These are phyloP conservation scores for Chaetura pelagica DNA, from an alignment of 2,113 vertebrate species.

Conservation along the genomic window DNA sequence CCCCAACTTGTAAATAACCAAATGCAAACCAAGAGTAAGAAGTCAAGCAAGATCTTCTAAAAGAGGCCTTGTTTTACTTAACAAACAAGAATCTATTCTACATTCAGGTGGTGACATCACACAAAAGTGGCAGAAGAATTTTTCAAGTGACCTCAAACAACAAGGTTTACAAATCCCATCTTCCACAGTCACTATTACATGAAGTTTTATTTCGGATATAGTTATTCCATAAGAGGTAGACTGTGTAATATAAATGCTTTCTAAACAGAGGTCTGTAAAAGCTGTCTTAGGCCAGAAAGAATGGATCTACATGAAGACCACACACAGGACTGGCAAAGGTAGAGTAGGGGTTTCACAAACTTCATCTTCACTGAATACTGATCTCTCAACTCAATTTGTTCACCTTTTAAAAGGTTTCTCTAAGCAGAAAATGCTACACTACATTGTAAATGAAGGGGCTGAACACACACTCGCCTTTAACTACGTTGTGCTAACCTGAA, in stretches of 20 bases:
- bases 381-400: not conserved
- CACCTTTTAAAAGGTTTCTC: not conserved
- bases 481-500: not conserved
- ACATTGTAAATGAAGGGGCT: not conserved
- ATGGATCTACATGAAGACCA: not conserved
- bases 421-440: not conserved
- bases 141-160: not conserved
- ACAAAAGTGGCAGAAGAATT: not conserved
- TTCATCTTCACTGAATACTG: not conserved
- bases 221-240: not conserved
- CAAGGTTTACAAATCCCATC: not conserved
- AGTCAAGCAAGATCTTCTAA: constrained; percentile 17
- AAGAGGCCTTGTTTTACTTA: constrained; percentile 23
- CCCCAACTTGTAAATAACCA: constrained; percentile 44
- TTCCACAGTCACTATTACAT: rapidly evolving
- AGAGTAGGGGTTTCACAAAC: not conserved
- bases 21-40: constrained; percentile 34
- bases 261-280: not conserved
- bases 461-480: not conserved
- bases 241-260: not conserved
- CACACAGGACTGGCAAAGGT: not conserved
- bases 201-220: not conserved
- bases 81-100: not conserved
- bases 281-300: not conserved
- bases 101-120: not conserved